These are phyloP conservation scores for Patiria miniata DNA, from an alignment of 35 echinoderm and acorn worm genomes.

Conservation along the genomic window DNA sequence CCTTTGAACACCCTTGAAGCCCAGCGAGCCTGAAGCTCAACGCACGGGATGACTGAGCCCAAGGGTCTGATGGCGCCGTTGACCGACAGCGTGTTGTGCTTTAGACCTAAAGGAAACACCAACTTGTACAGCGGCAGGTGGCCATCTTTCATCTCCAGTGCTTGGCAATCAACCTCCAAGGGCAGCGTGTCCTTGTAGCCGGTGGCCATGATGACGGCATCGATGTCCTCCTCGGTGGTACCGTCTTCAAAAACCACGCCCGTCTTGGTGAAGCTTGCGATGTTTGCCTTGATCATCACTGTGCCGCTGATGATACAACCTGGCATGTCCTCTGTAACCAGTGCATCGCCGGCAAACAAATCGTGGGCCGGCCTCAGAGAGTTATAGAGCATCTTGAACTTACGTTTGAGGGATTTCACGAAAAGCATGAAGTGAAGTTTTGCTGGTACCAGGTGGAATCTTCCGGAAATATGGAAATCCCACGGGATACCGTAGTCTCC, in stretches of 20 bases:
- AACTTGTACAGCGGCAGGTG: conserved; percentile 70
- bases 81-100: conserved; percentile 68
- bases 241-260: conserved; percentile 90
- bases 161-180: conserved; percentile 41
- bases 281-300: conserved; percentile 62
- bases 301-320: conserved; percentile 53
- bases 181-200: conserved; percentile 76
- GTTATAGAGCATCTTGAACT: neutral
- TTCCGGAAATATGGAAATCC: conserved; percentile 31
- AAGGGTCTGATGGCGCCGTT: conserved; percentile 67
- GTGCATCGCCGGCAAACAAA: conserved; percentile 40
- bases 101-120: conserved; percentile 54
- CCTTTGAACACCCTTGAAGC: conserved; percentile 66
- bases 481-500: conserved; percentile 46
- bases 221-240: conserved; percentile 70
- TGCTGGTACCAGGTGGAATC: neutral
- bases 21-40: conserved; percentile 85
- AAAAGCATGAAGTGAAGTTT: neutral
- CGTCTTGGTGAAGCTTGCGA: conserved; percentile 64
- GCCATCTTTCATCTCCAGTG: conserved; percentile 54
- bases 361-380: conserved; percentile 5
- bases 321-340: conserved; percentile 71
- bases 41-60: conserved; percentile 52
- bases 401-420: neutral
- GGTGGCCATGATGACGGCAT: conserved; percentile 76